Base-by-base conservation (phyloP, 2,113 vertebrate species). In the Eleginops maclovinus region DNA sequence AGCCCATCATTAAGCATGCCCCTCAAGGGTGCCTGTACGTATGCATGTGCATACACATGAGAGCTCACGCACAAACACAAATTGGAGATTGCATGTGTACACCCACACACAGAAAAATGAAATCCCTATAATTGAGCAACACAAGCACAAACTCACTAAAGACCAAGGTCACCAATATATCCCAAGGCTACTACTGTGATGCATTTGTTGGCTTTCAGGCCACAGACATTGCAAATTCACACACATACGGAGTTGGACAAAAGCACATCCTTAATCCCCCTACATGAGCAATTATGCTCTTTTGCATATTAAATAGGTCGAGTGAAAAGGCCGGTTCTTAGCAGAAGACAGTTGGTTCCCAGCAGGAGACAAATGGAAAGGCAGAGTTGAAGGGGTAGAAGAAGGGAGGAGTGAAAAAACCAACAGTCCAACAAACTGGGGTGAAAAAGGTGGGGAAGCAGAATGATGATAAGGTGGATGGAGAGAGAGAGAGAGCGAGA, bases 111-210 rank as follows among this genome's bases (percentile, higher is more conserved):
- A 59, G 36, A 26, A 47, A 60, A 72, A 60, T 75, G 12, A 71
- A 79, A 79, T 40, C 49, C 55, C 56, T 55, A 36, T 79, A 83
- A 83, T 61, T 77, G 72, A 82, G 84, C 47, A 78, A 67, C 70
- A 80, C 72, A 81, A 43, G 75, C 68, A 75, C 68, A 87, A 36
- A 73, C 47, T 80, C 53, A 82, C 19, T 55, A 24, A 83, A 68
- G 87, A 61, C 58, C 72, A 88, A 91, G 92, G 93, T 92, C 91
- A 91, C 56, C 61, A 71, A 79, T 90, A 91, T 80, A 87, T 87
- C 92, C 80, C 7, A 17, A 12, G 63, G 89, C 82, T 49, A 56
- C 83, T 83, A 75, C 79, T 66, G 68, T 41, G 56, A 16, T 66
- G 77, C 49, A 24, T 80, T 77, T 40, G 12, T 62, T 58, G 40